These are phyloP conservation scores for Ceratitis capitata DNA, from an alignment of 1,140 invertebrate species.

Conservation along the genomic window DNA sequence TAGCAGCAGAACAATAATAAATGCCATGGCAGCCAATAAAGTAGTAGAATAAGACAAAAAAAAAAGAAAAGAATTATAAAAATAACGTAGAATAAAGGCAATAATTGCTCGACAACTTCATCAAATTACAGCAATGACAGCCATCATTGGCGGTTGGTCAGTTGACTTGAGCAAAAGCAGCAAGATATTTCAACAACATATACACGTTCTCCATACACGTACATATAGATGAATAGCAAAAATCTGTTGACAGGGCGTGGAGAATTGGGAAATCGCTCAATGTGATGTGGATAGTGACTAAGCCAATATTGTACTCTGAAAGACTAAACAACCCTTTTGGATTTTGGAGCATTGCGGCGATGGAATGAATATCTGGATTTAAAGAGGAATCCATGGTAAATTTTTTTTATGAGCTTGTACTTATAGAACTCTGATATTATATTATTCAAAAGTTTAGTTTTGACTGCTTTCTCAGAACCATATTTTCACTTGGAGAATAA, in stretches of 20 bases:
- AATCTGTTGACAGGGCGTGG: not conserved
- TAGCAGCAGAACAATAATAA: slow-evolving; percentile 9
- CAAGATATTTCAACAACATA: not conserved
- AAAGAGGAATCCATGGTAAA: too few species aligned
- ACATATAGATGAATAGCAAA: too few species aligned
- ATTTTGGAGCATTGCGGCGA: too few species aligned
- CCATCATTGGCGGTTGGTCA: not conserved
- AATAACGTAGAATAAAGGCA: slow-evolving; percentile 4
- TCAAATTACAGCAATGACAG: slow-evolving; percentile 19
- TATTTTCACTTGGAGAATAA: too few species aligned
- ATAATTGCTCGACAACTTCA: slow-evolving; percentile 37
- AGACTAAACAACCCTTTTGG: too few species aligned
- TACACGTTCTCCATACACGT: too few species aligned
- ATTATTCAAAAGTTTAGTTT: too few species aligned
- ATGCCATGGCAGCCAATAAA: not conserved
- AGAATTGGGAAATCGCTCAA: not conserved
- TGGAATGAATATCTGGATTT: too few species aligned
- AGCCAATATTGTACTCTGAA: too few species aligned
- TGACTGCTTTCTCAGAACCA: too few species aligned
- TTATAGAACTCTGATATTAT: too few species aligned
- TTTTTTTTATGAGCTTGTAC: too few species aligned
- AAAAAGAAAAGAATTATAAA: not conserved
- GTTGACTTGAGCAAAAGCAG: not conserved
- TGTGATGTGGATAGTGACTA: not conserved
- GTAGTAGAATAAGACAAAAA: not conserved